Evolutionary conservation across 2,113 vertebrate genomes (phyloP), one percentile per base, ranked within the genome.

Genomic region (Poecile atricapillus): DNA sequence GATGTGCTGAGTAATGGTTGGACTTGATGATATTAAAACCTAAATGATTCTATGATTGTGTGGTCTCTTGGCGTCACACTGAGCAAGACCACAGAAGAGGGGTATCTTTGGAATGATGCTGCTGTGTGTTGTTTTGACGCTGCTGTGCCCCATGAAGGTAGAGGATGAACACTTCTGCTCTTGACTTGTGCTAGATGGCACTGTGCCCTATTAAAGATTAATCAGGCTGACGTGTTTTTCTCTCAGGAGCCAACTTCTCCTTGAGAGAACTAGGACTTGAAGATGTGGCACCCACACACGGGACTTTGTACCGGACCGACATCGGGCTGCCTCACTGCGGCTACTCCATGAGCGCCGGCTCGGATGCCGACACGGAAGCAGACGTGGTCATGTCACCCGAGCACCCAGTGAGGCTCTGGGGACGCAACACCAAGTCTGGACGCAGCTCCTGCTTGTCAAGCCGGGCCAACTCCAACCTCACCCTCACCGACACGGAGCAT

Each of bases 371-470:
- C 97, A 98, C 98, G 0, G 99, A 99, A 93, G 99, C 98, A 0
- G 99, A 99, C 0, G 98, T 98, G 20, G 98, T 99, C 85, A 96
- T 99, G 97, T 99, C 99, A 0, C 99, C 99, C 0, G 99, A 99
- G 95, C 99, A 99, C 27, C 99, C 98, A 0, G 98, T 99, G 73
- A 97, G 98, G 47, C 98, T 99, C 60, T 99, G 99, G 99, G 99
- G 98, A 52, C 98, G 99, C 39, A 98, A 97, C 95, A 98, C 98
- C 28, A 99, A 99, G 95, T 99, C 99, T 0, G 99, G 99, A 15
- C 99, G 99, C 78, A 99, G 99, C 96, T 99, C 99, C 46, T 99
- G 99, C 96, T 97, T 99, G 92, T 99, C 99, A 2, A 99, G 99
- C 97, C 94, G 99, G 75, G 99, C 99, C 94, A 99, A 99, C 97